Evolutionary conservation across 1,140 invertebrate genomes (phyloP).

Genomic region (Aphis gossypii): DNA sequence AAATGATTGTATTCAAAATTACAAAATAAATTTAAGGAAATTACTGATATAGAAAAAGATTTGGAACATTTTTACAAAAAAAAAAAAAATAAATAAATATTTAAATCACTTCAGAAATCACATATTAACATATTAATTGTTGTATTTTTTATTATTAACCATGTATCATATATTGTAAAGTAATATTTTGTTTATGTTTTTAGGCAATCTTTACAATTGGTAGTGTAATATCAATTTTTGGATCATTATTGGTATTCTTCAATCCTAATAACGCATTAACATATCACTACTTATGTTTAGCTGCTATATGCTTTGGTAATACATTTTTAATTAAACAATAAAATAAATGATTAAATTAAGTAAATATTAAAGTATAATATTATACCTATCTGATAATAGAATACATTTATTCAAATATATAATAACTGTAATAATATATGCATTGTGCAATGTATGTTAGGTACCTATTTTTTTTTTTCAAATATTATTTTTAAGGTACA

Average conservation of each 20-base stretch:
- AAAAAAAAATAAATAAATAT: background rate
- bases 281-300: slow-evolving; percentile 69
- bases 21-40: too few relatives aligned
- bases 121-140: background rate
- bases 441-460: background rate
- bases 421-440: background rate
- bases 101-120: background rate
- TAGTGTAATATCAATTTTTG: slow-evolving; percentile 69
- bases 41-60: background rate
- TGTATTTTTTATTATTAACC: background rate
- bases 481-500: background rate
- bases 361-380: background rate
- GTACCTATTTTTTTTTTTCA: background rate
- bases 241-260: slow-evolving; percentile 67
- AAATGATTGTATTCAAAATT: too few relatives aligned
- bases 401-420: background rate
- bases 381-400: background rate
- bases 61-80: background rate
- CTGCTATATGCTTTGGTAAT: slow-evolving; percentile 75
- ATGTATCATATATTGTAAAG: background rate
- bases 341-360: background rate
- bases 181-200: background rate
- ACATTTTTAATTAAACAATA: background rate
- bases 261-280: slow-evolving; percentile 50
- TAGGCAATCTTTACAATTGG: slow-evolving; percentile 72